Base-by-base conservation (phyloP, 1,140 invertebrate species). In the Hirudo medicinalis region DNA sequence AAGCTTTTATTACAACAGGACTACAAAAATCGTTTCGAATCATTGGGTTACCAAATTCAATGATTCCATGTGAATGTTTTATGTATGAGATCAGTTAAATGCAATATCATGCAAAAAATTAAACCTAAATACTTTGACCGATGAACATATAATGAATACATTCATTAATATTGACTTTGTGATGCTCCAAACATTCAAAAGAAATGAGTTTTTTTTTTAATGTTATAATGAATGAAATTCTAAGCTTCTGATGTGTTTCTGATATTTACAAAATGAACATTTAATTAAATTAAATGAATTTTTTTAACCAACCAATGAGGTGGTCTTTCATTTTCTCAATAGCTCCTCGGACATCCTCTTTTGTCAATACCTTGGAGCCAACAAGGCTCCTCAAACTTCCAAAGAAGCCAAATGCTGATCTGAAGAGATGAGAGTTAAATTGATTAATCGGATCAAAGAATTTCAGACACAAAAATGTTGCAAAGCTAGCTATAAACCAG, bases 261-360 rank as follows among this genome's bases (percentile, higher is more conserved):
- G 20, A 0, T 67, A 20, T 19, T 60, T 25, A 20, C 13, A 74
- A 72, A 74, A 49, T 1, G 36, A 43, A 70, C 0, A 70, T 43
- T 15, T 2, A 53, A 11, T 53, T 13, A 69, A 60, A 53, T 27
- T 6, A 70, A 70, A 5, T 60, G 22, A 55, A 68, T 43, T 17
- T 29, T 6, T n/a, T 67, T 17, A 70, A 75, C 78, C 78, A 76
- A 84, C 83, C 74, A 76, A 99, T 97, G 36, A 99, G 85, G 82
- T 97, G 94, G 80, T 99, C 95, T 74, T 90, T 90, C 83, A 99
- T 86, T 82, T 98, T 97, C 67, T 97, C 94, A 73, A 99, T 82
- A 54, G 88, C 89, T 0, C 94, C 90, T 73, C 87, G 82, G 85
- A 99, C 88, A 71, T 90, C 84, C 55, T 82, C 79, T 67, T 77